Evolutionary conservation across 2,888 invertebrate genomes (phyloP).

Genomic region (Agrotis clavis): DNA sequence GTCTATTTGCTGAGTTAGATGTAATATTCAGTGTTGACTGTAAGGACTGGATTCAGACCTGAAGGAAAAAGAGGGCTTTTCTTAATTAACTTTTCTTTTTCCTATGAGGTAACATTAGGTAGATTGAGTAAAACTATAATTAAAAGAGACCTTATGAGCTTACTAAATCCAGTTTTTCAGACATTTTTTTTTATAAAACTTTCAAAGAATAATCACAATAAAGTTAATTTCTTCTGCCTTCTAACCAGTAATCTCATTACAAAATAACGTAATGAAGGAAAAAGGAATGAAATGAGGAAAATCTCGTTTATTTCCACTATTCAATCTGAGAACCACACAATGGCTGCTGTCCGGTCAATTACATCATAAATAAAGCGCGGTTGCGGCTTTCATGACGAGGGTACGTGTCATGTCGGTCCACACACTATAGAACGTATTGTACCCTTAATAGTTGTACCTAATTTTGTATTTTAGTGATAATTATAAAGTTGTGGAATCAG

Average conservation of each 20-base stretch:
- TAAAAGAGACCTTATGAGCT: too few relatives aligned
- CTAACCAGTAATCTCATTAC: not conserved
- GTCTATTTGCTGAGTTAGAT: not conserved
- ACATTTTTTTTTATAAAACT: too few relatives aligned
- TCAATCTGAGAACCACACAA: constrained; percentile 14
- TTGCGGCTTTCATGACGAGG: constrained; percentile 31
- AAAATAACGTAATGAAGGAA: not conserved
- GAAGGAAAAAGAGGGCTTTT: not conserved
- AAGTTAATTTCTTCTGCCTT: too few relatives aligned
- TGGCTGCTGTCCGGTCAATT: constrained; percentile 21
- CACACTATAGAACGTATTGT: not conserved
- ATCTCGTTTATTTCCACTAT: constrained; percentile 15
- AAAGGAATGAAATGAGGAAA: not conserved
- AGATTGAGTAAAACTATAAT: not conserved
- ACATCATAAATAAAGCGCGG: constrained; percentile 22
- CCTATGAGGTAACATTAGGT: not conserved
- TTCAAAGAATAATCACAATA: too few relatives aligned
- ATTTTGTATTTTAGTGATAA: constrained; percentile 13
- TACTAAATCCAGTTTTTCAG: too few relatives aligned
- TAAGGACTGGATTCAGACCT: not conserved
- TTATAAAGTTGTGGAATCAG: not conserved
- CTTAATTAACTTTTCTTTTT: constrained; percentile 3
- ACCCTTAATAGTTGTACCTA: too few relatives aligned
- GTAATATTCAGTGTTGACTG: not conserved
- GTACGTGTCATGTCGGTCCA: constrained; percentile 10